Percentiles rank a stretch among this genome's conserved stretches.
These are phyloP conservation scores for Pseudoips prasinana DNA, from an alignment of 2,888 invertebrate species.

Conservation along the genomic window DNA sequence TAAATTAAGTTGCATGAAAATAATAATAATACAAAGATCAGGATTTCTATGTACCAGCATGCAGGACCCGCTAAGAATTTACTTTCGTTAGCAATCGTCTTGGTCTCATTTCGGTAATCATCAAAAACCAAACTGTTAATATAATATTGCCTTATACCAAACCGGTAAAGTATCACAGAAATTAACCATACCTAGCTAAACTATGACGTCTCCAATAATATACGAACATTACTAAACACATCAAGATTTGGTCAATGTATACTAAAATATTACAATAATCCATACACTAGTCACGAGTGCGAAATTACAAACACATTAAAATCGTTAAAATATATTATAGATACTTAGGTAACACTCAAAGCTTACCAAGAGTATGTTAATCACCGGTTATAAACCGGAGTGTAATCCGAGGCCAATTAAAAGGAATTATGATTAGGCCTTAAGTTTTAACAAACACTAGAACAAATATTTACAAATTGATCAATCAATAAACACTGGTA, in stretches of 20 bases:
- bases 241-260: conserved; percentile 63
- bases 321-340: conserved; percentile 27
- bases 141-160: conserved; percentile 75
- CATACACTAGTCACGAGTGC: conserved; percentile 36
- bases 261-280: conserved; percentile 35
- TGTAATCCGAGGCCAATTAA: conserved; percentile 33
- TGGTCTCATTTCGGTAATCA: conserved; percentile 30
- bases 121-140: conserved; percentile 50
- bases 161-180: conserved; percentile 81
- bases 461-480: conserved; percentile 30
- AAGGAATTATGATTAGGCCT: conserved; percentile 38
- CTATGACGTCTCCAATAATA: conserved; percentile 65
- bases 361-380: conserved; percentile 42
- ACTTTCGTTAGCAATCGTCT: conserved; percentile 19
- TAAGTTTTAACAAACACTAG: conserved; percentile 20
- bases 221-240: conserved; percentile 54
- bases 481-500: conserved; percentile 28
- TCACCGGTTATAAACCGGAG: too few species aligned
- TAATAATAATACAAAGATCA: conserved; percentile 15
- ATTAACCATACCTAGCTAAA: conserved; percentile 79
- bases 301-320: conserved; percentile 32
- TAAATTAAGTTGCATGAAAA: conserved; percentile 21
- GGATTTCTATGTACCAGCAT: conserved; percentile 17
- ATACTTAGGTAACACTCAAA: conserved; percentile 49
- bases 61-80: conserved; percentile 11